Conservation (phyloP, 2,888 invertebrate genomes). For the Stramonita haemastoma region DNA sequence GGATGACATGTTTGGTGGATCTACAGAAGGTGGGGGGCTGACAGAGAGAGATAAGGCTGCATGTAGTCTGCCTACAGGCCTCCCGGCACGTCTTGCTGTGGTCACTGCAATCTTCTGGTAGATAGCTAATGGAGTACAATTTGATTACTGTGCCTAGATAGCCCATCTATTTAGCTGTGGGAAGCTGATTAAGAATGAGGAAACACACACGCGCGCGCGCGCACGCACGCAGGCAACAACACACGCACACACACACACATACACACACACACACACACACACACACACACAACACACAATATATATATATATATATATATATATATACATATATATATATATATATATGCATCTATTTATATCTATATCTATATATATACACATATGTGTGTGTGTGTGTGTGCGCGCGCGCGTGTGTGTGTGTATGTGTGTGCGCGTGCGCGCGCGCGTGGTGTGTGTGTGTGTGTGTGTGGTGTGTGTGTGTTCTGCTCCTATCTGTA, state of each 20-base stretch:
- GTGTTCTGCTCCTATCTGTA: neutral
- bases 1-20: no score
- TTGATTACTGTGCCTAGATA: neutral
- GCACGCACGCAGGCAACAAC: neutral
- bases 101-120: no score
- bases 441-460: no score
- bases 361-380: neutral
- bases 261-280: neutral
- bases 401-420: no score
- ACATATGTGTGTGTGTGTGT: no score
- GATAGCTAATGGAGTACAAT: neutral
- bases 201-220: neutral
- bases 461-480: no score
- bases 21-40: no score
- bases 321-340: neutral
- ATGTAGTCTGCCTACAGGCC: neutral
- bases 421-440: no score
- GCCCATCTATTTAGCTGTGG: neutral
- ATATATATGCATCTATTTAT: neutral
- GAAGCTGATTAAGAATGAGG: neutral
- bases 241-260: neutral
- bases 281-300: no score
- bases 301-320: neutral
- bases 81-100: no score
- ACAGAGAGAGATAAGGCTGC: neutral